Evolutionary conservation across 2,113 vertebrate genomes (phyloP).

Genomic region (Balaenoptera acutorostrata): DNA sequence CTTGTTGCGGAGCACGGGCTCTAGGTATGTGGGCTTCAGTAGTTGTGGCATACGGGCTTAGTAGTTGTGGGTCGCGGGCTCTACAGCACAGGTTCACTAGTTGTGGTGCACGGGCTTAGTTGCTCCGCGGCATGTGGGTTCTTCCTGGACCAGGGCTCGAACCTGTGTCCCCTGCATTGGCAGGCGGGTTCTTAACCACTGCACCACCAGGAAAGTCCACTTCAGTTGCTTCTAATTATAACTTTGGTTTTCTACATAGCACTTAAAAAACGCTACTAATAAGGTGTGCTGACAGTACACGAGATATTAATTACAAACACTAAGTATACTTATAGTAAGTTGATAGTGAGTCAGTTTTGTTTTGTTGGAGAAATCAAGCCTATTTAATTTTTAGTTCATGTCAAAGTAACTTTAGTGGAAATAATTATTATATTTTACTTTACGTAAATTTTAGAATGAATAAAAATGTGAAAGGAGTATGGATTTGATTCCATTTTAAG

Average conservation of each 20-base stretch:
- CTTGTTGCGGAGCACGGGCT: no score
- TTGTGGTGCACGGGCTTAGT: no score
- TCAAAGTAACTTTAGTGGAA: neutral
- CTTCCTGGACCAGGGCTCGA: no score
- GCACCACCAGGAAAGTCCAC: no score
- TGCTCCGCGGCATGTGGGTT: no score
- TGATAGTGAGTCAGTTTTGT: neutral
- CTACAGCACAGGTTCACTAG: no score
- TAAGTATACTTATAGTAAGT: neutral
- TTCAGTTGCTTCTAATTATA: neutral
- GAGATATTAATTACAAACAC: neutral
- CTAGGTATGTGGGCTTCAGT: no score
- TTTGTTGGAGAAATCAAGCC: neutral
- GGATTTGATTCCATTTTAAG: neutral
- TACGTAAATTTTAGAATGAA: neutral
- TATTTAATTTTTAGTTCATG: neutral
- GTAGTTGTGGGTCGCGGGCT: no score
- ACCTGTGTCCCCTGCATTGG: no score
- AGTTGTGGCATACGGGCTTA: no score
- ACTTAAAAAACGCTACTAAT: neutral
- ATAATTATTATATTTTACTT: neutral
- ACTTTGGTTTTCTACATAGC: neutral
- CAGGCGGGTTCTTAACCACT: no score
- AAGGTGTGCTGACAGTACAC: neutral
- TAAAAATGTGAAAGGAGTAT: neutral